Percentiles rank a stretch among this genome's conserved stretches.
These are phyloP conservation scores for Yponomeuta evonymella DNA, from an alignment of 2,888 invertebrate genomes.

Conservation along the genomic window DNA sequence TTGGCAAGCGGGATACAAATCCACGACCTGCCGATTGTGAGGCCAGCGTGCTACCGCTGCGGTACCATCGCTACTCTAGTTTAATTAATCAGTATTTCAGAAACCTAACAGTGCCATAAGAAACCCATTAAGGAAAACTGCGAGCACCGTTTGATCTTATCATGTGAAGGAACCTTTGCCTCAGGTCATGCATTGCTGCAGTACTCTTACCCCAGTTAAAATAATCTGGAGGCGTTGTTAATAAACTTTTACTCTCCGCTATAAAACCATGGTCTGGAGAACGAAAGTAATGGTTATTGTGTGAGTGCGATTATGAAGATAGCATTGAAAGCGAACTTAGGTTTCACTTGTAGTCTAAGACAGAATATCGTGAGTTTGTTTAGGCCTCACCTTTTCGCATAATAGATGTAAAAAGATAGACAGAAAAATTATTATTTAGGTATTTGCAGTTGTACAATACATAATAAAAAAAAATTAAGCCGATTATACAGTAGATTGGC, in stretches of 20 bases:
- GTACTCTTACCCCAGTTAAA: constrained; percentile 1
- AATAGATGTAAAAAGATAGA: no score
- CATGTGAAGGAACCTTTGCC: not conserved
- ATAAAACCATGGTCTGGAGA: not conserved
- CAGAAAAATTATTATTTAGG: no score
- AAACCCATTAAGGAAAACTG: no score
- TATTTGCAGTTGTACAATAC: no score
- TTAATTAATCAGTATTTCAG: no score
- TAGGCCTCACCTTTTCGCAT: not conserved
- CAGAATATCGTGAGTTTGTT: not conserved
- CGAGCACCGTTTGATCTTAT: not conserved
- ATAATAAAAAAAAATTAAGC: no score
- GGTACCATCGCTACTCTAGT: no score
- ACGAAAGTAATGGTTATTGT: constrained; percentile 1
- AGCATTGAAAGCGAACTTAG: not conserved
- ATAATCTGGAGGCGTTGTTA: not conserved
- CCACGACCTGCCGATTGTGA: no score
- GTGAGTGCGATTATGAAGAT: not conserved
- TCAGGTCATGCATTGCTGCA: not conserved
- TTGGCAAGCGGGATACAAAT: no score
- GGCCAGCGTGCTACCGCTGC: no score
- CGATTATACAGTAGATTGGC: no score
- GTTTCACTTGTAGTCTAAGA: not conserved
- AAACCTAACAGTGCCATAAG: no score
- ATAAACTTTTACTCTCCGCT: constrained; percentile 11